These are phyloP conservation scores for Herpetotheres cachinnans DNA, from an alignment of 2,113 vertebrate genomes.

Conservation along the genomic window DNA sequence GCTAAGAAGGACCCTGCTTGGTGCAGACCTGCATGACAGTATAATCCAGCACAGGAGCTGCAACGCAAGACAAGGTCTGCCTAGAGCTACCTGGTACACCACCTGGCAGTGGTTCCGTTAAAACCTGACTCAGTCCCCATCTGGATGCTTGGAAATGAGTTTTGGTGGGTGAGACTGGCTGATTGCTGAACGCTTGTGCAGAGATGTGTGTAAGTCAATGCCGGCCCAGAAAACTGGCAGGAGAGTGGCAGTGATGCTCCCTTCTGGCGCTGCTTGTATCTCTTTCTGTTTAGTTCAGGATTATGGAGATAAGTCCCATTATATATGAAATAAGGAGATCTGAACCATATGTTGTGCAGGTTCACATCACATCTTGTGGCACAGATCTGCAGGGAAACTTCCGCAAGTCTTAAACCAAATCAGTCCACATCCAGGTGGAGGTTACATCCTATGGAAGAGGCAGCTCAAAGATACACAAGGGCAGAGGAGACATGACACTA, in stretches of 20 bases:
- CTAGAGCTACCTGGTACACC: not conserved
- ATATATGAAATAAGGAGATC: constrained; percentile 18
- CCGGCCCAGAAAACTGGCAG: constrained; percentile 38
- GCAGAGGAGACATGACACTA: not conserved
- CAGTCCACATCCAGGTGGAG: not conserved
- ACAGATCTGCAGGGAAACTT: constrained; percentile 43
- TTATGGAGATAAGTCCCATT: constrained; percentile 18
- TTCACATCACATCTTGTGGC: constrained; percentile 39
- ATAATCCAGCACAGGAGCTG: not conserved
- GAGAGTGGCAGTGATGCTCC: constrained; percentile 30
- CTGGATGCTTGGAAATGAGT: not conserved
- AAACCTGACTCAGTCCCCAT: constrained; percentile 17
- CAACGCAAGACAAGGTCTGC: not conserved
- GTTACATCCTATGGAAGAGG: not conserved
- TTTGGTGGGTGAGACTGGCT: constrained; percentile 25
- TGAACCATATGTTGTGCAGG: constrained; percentile 32
- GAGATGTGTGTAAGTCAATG: not conserved
- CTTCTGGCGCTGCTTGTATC: constrained; percentile 36
- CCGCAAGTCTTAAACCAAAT: not conserved
- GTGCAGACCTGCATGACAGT: not conserved
- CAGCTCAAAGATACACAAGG: not conserved
- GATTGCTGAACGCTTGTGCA: not conserved
- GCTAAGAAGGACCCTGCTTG: not conserved
- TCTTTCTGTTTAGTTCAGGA: constrained; percentile 42
- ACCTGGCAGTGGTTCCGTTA: not conserved